Conservation (phyloP, 2,113 vertebrate species). For the Percina caprodes region DNA sequence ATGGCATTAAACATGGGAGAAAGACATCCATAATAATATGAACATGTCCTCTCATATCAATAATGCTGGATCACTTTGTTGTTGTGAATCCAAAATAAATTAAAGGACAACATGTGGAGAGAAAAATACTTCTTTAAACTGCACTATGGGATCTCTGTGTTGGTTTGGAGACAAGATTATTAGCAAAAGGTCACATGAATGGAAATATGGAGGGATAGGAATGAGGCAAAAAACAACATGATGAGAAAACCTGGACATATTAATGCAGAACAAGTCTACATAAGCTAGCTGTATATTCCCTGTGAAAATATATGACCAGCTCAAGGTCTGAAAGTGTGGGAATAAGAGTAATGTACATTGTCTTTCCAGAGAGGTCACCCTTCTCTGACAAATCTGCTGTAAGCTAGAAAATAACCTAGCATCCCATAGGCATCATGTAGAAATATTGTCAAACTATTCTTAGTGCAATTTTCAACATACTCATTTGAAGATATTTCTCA, state of each 20-base stretch:
- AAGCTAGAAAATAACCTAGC: not conserved
- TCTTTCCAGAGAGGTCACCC: not conserved
- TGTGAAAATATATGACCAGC: conserved; percentile 17
- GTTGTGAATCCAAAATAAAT: not conserved
- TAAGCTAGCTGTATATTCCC: not conserved
- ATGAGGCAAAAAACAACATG: not conserved
- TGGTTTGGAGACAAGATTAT: not conserved
- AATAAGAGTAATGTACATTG: not conserved
- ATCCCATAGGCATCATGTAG: not conserved
- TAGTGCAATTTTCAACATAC: not conserved
- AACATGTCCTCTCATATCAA: not conserved
- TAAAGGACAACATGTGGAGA: too few species aligned
- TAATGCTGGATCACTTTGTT: not conserved
- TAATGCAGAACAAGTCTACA: not conserved
- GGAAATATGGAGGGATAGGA: not conserved
- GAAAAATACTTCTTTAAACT: not conserved
- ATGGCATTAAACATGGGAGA: not conserved
- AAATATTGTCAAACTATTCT: not conserved
- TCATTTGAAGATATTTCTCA: not conserved
- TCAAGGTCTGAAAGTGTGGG: not conserved
- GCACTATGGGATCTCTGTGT: not conserved
- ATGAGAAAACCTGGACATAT: not conserved
- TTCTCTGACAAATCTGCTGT: not conserved
- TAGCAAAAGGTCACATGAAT: not conserved
- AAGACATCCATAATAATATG: not conserved